Evolutionary conservation across 2,888 invertebrate genomes (phyloP).

Genomic region (Gasteruption jaculator): DNA sequence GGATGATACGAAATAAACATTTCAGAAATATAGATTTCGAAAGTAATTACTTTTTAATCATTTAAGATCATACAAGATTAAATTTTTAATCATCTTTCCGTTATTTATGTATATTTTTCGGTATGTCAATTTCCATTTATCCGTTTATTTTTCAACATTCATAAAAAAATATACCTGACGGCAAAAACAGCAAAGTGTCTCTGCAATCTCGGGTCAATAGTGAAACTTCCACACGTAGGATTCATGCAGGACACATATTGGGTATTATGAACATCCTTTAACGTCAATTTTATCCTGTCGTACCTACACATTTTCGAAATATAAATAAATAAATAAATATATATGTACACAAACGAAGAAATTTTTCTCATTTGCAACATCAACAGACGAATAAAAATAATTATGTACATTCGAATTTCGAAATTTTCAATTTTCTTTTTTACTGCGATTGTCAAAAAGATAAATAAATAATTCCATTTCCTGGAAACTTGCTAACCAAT

Average conservation of each 20-base stretch:
- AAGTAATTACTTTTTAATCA: too few species aligned
- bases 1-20: background rate
- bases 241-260: conserved; percentile 97
- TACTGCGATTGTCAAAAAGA: conserved; percentile 2
- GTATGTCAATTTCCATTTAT: too few species aligned
- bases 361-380: conserved; percentile 1
- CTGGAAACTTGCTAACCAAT: too few species aligned
- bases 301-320: conserved; percentile 56
- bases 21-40: background rate
- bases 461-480: too few species aligned
- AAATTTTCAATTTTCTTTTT: background rate
- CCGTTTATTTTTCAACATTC: conserved; percentile 1
- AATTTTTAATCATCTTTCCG: too few species aligned
- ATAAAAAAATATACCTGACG: conserved; percentile 59
- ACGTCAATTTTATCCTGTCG: conserved; percentile 75
- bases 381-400: conserved; percentile 10
- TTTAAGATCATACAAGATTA: too few species aligned
- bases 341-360: conserved; percentile 5
- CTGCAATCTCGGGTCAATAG: conserved; percentile 86
- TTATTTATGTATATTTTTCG: too few species aligned
- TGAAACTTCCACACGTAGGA: conserved; percentile 92
- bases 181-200: conserved; percentile 84
- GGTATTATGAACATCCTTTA: conserved; percentile 89
- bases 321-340: conserved; percentile 5
- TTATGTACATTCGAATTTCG: background rate